phyloP scores from a whole-genome alignment of 2,797 vertebrate genomes.

The Poeciliopsis paucimaculata region DNA sequence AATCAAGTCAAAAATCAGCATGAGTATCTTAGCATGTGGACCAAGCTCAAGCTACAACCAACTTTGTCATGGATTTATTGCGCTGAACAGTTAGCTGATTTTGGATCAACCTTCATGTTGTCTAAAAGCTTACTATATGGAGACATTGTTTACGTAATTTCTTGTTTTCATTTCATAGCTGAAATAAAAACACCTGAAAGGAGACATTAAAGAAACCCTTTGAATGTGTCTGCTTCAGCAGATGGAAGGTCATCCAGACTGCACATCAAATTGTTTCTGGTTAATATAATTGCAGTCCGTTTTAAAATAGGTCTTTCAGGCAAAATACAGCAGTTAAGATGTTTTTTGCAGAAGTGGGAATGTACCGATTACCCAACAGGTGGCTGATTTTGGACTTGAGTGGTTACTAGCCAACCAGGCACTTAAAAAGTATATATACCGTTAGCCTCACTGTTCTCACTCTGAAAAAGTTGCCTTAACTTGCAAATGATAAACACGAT shows the following conservation, averaged over 20 bases:
- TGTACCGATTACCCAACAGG: not conserved
- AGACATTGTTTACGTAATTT: not conserved
- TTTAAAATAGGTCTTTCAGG: not conserved
- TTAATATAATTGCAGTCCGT: not conserved
- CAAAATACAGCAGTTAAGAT: not conserved
- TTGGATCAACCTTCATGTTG: not conserved
- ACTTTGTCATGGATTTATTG: not conserved
- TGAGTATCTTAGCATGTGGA: not conserved
- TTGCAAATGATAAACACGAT: not conserved
- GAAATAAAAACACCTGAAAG: not conserved
- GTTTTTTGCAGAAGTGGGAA: not conserved
- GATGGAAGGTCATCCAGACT: not conserved
- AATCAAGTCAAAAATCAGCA: not conserved
- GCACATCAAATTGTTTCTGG: not conserved
- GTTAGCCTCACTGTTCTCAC: not conserved
- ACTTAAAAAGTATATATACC: not conserved
- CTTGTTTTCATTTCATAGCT: not conserved
- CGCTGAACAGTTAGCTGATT: not conserved
- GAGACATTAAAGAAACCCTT: not conserved
- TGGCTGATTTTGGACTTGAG: not conserved
- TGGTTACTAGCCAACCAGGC: not conserved
- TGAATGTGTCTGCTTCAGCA: conserved; percentile 1
- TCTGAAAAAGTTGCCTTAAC: not conserved
- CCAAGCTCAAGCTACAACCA: not conserved
- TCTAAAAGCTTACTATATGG: not conserved